Base-by-base conservation (phyloP, 2,113 vertebrate species). In the Orcinus orca region DNA sequence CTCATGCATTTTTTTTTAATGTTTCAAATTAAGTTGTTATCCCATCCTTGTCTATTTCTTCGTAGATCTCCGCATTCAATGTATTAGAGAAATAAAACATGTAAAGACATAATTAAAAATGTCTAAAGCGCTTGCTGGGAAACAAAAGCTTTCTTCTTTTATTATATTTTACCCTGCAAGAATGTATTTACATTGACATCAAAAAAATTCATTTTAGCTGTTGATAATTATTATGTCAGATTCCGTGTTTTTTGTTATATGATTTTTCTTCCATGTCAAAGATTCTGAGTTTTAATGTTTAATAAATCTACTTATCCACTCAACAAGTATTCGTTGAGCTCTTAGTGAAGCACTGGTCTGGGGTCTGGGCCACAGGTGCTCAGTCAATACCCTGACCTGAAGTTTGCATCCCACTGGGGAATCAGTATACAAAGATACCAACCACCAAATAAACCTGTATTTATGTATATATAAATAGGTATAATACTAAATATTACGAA, bases 51-150 rank as follows among this genome's bases (percentile, higher is more conserved):
- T 95, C 38, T 80, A 1, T 89, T 76, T 87, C 88, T 84, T 63
- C 70, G 26, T 53, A 65, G 79, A 50, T 63, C 15, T 3, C 29
- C 31, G 1, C 15, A 81, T 36, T 92, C 26, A 83, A 1, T 95
- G 13, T 95, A 74, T 95, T 53, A 86, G 62, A 60, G 38, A 96
- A 96, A 93, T 97, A 96, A 91, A 94, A 44, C 29, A 87, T 87
- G 53, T 44, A 95, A 88, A 85, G 71, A 92, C 23, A 38, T 88
- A 86, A 93, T 94, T 92, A 71, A 95, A 92, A 95, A 44, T 95
- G 33, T 93, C 14, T 31, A 67, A 89, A 53, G 44, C 31, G 26
- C 47, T 85, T 96, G 31, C 36, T 92, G 63, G 63, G 53, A n/a
- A 71, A 53, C 93, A 83, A 65, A 33, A 68, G 44, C 5, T 74